Evolutionary conservation across 2,888 invertebrate species (phyloP).

Genomic region (Meganola albula): DNA sequence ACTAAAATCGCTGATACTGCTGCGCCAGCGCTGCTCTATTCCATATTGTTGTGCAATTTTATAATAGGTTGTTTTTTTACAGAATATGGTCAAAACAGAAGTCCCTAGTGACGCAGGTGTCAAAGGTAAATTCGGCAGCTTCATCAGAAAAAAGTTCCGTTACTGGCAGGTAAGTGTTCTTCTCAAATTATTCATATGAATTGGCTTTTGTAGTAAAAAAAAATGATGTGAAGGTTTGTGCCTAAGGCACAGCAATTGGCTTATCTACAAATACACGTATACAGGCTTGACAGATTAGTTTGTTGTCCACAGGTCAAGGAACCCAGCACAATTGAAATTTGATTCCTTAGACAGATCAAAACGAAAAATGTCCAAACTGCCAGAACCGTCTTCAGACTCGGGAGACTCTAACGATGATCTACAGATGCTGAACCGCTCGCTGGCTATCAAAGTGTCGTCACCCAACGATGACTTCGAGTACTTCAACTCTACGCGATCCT

Average conservation of each 20-base stretch:
- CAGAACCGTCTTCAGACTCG: conserved; percentile 62
- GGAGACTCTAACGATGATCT: conserved; percentile 71
- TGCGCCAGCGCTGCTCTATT: too few relatives aligned
- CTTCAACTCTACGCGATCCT: conserved; percentile 66
- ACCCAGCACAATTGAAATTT: conserved; percentile 34
- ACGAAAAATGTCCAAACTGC: conserved; percentile 35
- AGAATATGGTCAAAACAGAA: conserved; percentile 69
- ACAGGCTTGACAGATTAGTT: background rate
- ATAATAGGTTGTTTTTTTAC: too few relatives aligned
- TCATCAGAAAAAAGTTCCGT: conserved; percentile 42
- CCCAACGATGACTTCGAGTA: conserved; percentile 80
- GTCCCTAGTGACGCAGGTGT: conserved; percentile 29
- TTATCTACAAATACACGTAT: too few relatives aligned
- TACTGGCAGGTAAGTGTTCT: conserved; percentile 46
- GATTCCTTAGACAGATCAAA: conserved; percentile 40
- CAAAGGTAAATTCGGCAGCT: conserved; percentile 36
- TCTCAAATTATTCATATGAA: too few relatives aligned
- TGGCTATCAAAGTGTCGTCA: conserved; percentile 74
- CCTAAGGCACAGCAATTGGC: too few relatives aligned
- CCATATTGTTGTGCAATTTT: too few relatives aligned
- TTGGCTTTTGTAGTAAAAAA: too few relatives aligned
- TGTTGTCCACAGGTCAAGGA: conserved; percentile 38
- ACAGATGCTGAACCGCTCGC: conserved; percentile 66
- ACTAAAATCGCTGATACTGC: too few relatives aligned
- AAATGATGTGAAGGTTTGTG: too few relatives aligned